Evolutionary conservation across 2,797 vertebrate species (phyloP), one percentile per base, ranked within the genome.

Genomic region (Buceros bicornis): DNA sequence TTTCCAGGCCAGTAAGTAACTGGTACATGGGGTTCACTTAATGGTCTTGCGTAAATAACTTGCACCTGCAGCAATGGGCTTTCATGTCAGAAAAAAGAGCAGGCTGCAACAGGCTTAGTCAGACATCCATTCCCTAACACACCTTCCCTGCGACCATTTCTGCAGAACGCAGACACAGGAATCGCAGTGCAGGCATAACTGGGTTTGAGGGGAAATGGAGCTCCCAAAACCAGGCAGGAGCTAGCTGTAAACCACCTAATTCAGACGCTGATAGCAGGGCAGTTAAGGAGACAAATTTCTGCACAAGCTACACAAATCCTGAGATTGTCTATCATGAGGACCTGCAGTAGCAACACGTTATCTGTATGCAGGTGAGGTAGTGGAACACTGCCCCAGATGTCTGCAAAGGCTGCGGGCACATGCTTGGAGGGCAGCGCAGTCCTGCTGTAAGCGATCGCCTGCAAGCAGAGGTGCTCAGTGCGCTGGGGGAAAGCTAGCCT

Each of bases 391-490:
- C 31, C 65, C 48, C 54, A 17, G 69, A 60, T n/a, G 56, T 8
- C 54, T 51, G 74, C 5, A 2, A 61, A 37, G 83, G 74, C 82
- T 67, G 74, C 2, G 8, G 61, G 88, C 65, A 13, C 40, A 25
- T 6, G 4, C 54, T 19, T 14, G 29, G 67, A 13, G 3, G 26
- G 64, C 69, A 64, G 65, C 10, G 29, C 43, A n/a, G 92, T 22
- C 33, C 61, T 25, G 57, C 47, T 3, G 2, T 1, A 2, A 19
- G 29, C 0, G 2, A 47, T n/a, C 0, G 4, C 50, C 42, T 0
- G 5, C 0, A 5, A 24, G 8, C 6, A 1, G 33, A 42, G 54
- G 14, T 8, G 15, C 1, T 33, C 4, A 2, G 19, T 4, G 40
- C 8, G 61, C 28, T 10, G 48, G 35, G 33, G 15, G 12, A 73